Conservation (phyloP, 2,797 vertebrate species). For the Pelodytes ibericus region DNA sequence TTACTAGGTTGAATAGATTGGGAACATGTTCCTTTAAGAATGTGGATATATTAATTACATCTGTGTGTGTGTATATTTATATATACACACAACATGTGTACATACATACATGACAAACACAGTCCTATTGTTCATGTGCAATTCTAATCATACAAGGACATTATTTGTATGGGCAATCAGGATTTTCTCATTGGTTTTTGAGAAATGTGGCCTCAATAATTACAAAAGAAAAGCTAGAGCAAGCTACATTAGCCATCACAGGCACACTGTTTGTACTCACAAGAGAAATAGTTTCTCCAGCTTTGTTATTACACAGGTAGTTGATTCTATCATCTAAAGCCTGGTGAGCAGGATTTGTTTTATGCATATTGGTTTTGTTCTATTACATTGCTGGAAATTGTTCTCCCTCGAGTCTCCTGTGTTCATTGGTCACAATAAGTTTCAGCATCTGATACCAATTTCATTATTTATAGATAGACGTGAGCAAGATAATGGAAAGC, state of each 20-base stretch:
- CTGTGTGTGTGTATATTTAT: too few relatives aligned
- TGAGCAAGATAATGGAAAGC: slow-evolving; percentile 72
- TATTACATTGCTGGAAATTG: slow-evolving; percentile 74
- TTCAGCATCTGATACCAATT: slow-evolving; percentile 74
- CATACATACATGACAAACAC: too few relatives aligned
- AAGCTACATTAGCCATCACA: slow-evolving; percentile 58
- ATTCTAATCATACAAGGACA: not conserved
- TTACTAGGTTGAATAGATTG: too few relatives aligned
- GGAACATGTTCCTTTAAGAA: too few relatives aligned
- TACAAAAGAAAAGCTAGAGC: slow-evolving; percentile 48
- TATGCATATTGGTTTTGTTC: slow-evolving; percentile 79
- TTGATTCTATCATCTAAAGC: slow-evolving; percentile 72
- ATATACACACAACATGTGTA: too few relatives aligned
- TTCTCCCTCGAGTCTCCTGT: slow-evolving; percentile 76
- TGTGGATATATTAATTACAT: too few relatives aligned
- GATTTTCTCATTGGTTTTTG: slow-evolving; percentile 42
- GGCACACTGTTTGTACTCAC: slow-evolving; percentile 58
- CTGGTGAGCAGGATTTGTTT: slow-evolving; percentile 71
- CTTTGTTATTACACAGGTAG: slow-evolving; percentile 78
- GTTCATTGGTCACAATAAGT: slow-evolving; percentile 80
- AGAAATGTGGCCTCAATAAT: slow-evolving; percentile 39
- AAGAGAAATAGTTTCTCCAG: slow-evolving; percentile 65
- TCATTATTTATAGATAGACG: slow-evolving; percentile 74
- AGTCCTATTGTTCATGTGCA: slow-evolving; percentile 2
- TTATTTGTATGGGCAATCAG: slow-evolving; percentile 25